phyloP scores from a whole-genome alignment of 2,888 invertebrate genomes.

The Drosophila meridiana region DNA sequence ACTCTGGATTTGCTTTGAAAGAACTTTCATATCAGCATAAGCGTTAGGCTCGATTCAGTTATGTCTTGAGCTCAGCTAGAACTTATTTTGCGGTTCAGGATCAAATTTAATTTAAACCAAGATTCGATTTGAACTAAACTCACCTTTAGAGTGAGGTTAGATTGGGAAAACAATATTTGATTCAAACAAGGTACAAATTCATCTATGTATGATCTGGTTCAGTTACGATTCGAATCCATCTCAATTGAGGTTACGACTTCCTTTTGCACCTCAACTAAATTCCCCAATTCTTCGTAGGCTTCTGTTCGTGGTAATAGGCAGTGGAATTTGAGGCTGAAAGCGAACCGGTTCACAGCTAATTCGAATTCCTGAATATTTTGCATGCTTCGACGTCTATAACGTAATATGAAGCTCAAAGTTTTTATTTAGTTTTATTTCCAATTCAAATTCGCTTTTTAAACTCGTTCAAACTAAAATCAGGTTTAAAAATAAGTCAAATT shows the following conservation, averaged over 20 bases:
- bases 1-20: no score
- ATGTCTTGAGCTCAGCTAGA: neutral
- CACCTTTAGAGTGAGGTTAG: no score
- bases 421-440: conserved; percentile 2
- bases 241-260: neutral
- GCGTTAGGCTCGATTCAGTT: neutral
- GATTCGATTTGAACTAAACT: no score
- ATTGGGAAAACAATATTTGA: no score
- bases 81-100: neutral
- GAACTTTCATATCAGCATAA: no score
- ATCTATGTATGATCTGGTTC: neutral
- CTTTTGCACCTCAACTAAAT: no score
- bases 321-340: neutral
- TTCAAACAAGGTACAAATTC: neutral
- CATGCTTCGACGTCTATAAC: neutral
- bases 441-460: conserved; percentile 1
- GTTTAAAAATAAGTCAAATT: conserved; percentile 16
- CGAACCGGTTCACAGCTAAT: conserved; percentile 1
- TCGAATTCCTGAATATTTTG: conserved; percentile 9
- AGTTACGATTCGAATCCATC: neutral
- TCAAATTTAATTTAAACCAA: no score
- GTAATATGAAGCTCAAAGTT: conserved; percentile 1
- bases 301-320: neutral
- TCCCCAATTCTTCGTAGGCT: neutral
- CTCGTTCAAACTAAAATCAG: conserved; percentile 7